Evolutionary conservation across 2,113 vertebrate genomes (phyloP), one percentile per base, ranked within the genome.

Genomic region (Apodemus speciosus): DNA sequence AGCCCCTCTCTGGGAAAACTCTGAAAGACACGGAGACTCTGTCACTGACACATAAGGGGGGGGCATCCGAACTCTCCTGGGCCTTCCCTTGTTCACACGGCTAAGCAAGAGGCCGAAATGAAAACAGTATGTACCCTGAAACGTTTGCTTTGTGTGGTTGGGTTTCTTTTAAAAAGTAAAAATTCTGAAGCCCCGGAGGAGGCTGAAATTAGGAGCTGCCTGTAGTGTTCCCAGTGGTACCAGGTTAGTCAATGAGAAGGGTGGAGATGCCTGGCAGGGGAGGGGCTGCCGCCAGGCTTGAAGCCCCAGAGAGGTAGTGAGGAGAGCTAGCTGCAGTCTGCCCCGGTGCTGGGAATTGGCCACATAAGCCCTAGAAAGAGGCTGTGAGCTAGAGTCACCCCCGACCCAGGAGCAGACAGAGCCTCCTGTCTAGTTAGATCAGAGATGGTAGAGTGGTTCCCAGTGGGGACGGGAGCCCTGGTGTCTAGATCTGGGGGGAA

Each of bases 161-260:
- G 53, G 13, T 43, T 68, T 83, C 43, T 51, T 58, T 79, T 21
- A 27, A n/a, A 56, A 21, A 75, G 32, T 56, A 90, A 38, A 68
- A 86, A 86, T 64, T 90, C 89, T 30, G 88, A 81, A 46, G 3
- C 35, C 38, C 27, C 0, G 4, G 35, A 69, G 20, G 46, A n/a
- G 32, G 49, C 85, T 71, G 49, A 25, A 30, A 23, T 51, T 71
- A 53, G 83, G 25, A 62, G 83, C 73, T 46, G 8, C 30, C 71
- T 0, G 0, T 6, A 0, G 0, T 3, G 30, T 21, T 11, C 38
- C 77, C 76, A 2, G 6, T 18, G 7, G 15, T 3, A 68, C 10
- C 8, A n/a, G n/a, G 66, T 10, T 21, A 0, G 32, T 9, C 40
- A 20, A 9, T 4, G 0, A 25, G n/a, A 66, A 32, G 25, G 53